Base-by-base conservation (phyloP, 2,888 invertebrate species). In the Unio delphinus region DNA sequence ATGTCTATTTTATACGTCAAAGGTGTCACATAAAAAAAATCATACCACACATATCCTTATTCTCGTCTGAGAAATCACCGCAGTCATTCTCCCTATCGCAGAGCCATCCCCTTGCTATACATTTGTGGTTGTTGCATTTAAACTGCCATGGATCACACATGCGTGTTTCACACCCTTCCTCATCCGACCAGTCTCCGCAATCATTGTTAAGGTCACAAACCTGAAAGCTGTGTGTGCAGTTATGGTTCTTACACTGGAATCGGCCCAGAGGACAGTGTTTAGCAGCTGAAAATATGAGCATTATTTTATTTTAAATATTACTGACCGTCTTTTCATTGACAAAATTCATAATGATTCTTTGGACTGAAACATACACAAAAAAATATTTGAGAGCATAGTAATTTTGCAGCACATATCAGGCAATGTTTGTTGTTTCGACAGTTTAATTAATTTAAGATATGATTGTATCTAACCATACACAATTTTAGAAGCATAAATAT, bases 31-130 rank as follows among this genome's bases (percentile, higher is more conserved):
- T 45, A 8, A 45, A 45, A 45, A 45, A 45, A 11, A 1, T 45
- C 45, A 45, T 45, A 45, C 45, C 45, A 45, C 45, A 45, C 8
- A 45, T 45, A 45, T 45, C 45, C 11, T 45, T 45, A 45, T 79
- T 75, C 74, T 89, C 92, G 73, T 92, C 92, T 5, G 91, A 91
- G 8, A 91, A 91, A 75, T 92, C 92, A 0, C 98, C 96, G 90
- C 99, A 99, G 89, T 99, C 98, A 0, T 98, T 97, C 90, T 97
- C 96, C 0, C 97, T 97, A 87, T 99, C 99, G 88, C 99, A 99
- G 17, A 92, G 88, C 73, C 82, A 81, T 8, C 80, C 80, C 54
- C 78, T 75, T 2, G 87, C 83, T 20, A 89, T 85, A 75, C 89
- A 89, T 72, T 84, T 95, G 68, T 95, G 94, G 90, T 98, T 99